phyloP scores from a whole-genome alignment of 1,140 invertebrate species.

The Bombus sibiricus region DNA sequence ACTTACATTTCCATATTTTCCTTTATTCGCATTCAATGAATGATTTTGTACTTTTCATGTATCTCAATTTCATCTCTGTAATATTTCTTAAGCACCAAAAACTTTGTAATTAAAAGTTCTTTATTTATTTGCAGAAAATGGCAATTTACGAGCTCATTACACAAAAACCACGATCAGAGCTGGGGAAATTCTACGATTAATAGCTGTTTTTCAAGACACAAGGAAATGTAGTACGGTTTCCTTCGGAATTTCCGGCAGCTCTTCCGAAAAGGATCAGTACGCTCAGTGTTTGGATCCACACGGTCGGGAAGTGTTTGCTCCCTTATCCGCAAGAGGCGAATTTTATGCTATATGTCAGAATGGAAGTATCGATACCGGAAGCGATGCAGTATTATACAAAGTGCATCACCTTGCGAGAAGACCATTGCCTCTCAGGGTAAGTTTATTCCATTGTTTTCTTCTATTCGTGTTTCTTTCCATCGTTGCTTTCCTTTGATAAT shows the following conservation, averaged over 20 bases:
- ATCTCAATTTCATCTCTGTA: no score
- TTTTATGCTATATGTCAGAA: conserved; percentile 80
- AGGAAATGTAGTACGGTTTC: conserved; percentile 77
- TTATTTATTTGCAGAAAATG: conserved; percentile 74
- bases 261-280: conserved; percentile 80
- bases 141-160: conserved; percentile 81
- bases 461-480: background rate
- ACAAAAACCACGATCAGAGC: conserved; percentile 81
- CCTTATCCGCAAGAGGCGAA: conserved; percentile 77
- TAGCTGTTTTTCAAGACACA: conserved; percentile 83
- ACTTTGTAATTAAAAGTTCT: background rate
- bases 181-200: conserved; percentile 80
- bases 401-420: conserved; percentile 78
- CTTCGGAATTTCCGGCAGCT: conserved; percentile 77
- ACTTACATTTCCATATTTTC: no score
- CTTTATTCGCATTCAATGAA: no score
- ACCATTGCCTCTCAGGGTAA: conserved; percentile 76
- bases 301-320: conserved; percentile 78
- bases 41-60: no score
- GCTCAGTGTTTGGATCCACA: conserved; percentile 81
- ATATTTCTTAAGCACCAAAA: no score
- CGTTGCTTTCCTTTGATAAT: background rate
- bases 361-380: conserved; percentile 72
- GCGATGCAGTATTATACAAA: conserved; percentile 78
- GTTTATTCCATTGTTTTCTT: conserved; percentile 18